Evolutionary conservation across 2,888 invertebrate genomes (phyloP).

Genomic region (Acleris laterana): DNA sequence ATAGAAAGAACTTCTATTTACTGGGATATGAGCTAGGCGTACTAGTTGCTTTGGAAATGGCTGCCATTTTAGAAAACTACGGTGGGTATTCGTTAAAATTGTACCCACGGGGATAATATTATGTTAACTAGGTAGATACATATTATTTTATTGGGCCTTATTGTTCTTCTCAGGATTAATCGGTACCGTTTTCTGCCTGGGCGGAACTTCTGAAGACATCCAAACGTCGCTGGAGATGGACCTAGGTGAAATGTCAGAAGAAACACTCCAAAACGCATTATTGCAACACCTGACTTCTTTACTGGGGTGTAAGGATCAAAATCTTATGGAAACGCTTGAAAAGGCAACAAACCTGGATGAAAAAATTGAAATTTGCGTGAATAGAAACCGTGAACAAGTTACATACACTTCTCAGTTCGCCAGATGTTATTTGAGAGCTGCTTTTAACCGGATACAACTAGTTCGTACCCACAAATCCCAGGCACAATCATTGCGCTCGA

Average conservation of each 20-base stretch:
- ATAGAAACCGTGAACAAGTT: conserved; percentile 1
- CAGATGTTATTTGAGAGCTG: conserved; percentile 22
- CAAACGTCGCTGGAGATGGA: conserved; percentile 5
- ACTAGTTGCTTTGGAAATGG: conserved; percentile 38
- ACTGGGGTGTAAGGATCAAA: background rate
- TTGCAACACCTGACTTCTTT: conserved; percentile 16
- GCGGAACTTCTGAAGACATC: conserved; percentile 27
- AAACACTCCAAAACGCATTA: conserved; percentile 10
- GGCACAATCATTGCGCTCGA: conserved; percentile 24
- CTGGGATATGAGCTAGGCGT: conserved; percentile 40
- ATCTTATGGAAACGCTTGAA: background rate
- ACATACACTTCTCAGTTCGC: conserved; percentile 31
- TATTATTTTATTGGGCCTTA: background rate
- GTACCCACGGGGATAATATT: background rate
- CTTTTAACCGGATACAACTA: conserved; percentile 25
- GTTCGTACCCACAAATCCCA: conserved; percentile 18
- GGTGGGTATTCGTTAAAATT: conserved; percentile 23
- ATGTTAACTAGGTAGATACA: background rate
- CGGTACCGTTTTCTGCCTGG: conserved; percentile 36
- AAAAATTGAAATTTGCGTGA: conserved; percentile 18
- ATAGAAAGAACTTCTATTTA: conserved; percentile 33
- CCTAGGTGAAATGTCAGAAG: conserved; percentile 18
- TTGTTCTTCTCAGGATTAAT: conserved; percentile 16
- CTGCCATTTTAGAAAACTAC: conserved; percentile 34
- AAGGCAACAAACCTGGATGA: conserved; percentile 2